Evolutionary conservation across 2,888 invertebrate genomes (phyloP), one percentile per base, ranked within the genome.

Genomic region (Eueremaeus valkanovi): DNA sequence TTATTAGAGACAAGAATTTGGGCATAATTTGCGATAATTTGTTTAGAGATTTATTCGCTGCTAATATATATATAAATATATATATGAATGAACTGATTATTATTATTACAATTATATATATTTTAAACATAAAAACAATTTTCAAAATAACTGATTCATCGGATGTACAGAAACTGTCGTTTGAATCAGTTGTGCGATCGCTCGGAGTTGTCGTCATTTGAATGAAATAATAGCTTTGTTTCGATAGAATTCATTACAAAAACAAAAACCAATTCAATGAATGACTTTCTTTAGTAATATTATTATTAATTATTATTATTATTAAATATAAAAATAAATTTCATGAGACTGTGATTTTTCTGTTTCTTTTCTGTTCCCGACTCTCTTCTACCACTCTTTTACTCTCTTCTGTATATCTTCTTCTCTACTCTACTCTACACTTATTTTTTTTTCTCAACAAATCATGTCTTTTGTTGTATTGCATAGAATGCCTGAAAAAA

Each of bases 401-500:
- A 51, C 6, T 51, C n/a, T 21, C 21, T 51, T 16, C 24, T 27
- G 16, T 16, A 45, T 45, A 16, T 16, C 24, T 55, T 11, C 9
- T 24, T 55, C 55, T 55, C 11, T 27, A 55, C 24, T 5, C 27
- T n/a, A 45, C 16, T 45, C 18, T 45, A 11, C 8, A 45, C 3
- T 13, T 16, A 11, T n/a, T n/a, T 16, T 11, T 45, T 45, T 45
- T 16, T 45, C 45, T 45, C 45, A 45, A 51, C 51, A 63, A 68
- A 68, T 68, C 68, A 68, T 68, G 68, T 68, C 68, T 68, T 68
- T 68, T 40, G 33, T 66, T 66, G 66, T 66, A 18, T 63, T 63
- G 33, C 63, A 63, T 63, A 33, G 63, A 68, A 68, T 68, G 68
- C 68, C 68, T 68, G 55, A 55, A n/a, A 61, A 61, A 61, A n/a